These are phyloP conservation scores for Ochotona princeps DNA, from an alignment of 2,113 vertebrate species.

Conservation along the genomic window DNA sequence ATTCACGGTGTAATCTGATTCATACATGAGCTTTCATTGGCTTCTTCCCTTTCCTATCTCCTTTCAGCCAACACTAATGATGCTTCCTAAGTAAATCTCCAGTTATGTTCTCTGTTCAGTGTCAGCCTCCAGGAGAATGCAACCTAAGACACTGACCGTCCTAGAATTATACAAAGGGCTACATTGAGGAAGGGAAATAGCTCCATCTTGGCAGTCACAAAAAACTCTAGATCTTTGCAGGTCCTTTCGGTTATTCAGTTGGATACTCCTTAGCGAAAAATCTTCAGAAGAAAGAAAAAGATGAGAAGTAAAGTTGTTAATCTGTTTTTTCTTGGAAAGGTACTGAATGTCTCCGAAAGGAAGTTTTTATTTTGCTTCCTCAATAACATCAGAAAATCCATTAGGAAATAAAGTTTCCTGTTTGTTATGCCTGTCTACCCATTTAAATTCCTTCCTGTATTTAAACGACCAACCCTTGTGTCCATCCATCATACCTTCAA, in stretches of 20 bases:
- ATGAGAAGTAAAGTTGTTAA: background rate
- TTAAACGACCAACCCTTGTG: background rate
- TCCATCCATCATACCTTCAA: background rate
- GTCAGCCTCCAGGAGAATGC: background rate
- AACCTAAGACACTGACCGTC: background rate
- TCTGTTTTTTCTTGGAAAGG: background rate
- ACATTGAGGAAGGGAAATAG: background rate
- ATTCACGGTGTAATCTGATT: background rate
- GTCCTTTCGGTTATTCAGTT: background rate
- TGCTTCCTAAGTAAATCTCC: background rate
- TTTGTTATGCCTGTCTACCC: background rate
- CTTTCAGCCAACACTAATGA: background rate
- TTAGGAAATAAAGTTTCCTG: background rate
- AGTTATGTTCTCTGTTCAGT: background rate
- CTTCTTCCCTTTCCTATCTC: background rate
- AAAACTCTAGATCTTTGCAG: background rate
- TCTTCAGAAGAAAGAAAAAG: background rate
- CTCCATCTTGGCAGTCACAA: background rate
- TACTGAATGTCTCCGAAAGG: background rate
- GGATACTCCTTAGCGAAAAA: background rate
- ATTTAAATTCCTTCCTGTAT: background rate
- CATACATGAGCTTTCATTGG: background rate
- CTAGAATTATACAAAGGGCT: background rate
- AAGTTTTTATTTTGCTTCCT: conserved; percentile 29
- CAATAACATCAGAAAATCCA: background rate